These are phyloP conservation scores for Meda fulgida DNA, from an alignment of 2,797 vertebrate species.

Conservation along the genomic window DNA sequence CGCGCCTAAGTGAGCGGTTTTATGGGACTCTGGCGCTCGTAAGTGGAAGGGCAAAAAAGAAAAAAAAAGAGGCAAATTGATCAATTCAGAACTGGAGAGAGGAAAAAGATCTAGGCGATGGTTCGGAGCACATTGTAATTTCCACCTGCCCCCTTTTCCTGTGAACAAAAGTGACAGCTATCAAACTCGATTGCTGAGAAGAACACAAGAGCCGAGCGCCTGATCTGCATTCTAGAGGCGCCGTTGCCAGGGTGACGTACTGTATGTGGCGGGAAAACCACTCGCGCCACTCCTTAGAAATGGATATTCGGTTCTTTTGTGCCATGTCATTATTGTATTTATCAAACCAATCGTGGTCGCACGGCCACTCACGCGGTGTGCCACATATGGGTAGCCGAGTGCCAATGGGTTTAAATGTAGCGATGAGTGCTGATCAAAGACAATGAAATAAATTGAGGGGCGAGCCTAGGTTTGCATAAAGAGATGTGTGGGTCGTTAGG, in stretches of 20 bases:
- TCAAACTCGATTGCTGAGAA: constrained; percentile 78
- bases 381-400: constrained; percentile 37
- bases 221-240: constrained; percentile 80
- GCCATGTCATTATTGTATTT: constrained; percentile 74
- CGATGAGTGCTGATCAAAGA: constrained; percentile 50
- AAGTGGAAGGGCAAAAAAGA: constrained; percentile 64
- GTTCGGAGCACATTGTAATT: constrained; percentile 75
- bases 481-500: constrained; percentile 18
- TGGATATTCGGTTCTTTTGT: constrained; percentile 81
- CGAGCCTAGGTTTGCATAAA: constrained; percentile 28
- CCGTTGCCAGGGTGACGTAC: constrained; percentile 82
- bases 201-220: constrained; percentile 72
- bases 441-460: constrained; percentile 40
- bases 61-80: constrained; percentile 64
- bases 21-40: constrained; percentile 63
- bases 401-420: constrained; percentile 43
- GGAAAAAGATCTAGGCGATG: constrained; percentile 66
- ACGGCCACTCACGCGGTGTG: constrained; percentile 44
- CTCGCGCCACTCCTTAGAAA: constrained; percentile 79
- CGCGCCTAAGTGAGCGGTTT: constrained; percentile 68
- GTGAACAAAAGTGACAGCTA: constrained; percentile 80
- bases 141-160: constrained; percentile 76
- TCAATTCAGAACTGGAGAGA: constrained; percentile 64
- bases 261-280: constrained; percentile 76
- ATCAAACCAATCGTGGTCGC: constrained; percentile 68